Evolutionary conservation across 2,888 invertebrate species (phyloP).

Genomic region (Brachylomia viminalis): DNA sequence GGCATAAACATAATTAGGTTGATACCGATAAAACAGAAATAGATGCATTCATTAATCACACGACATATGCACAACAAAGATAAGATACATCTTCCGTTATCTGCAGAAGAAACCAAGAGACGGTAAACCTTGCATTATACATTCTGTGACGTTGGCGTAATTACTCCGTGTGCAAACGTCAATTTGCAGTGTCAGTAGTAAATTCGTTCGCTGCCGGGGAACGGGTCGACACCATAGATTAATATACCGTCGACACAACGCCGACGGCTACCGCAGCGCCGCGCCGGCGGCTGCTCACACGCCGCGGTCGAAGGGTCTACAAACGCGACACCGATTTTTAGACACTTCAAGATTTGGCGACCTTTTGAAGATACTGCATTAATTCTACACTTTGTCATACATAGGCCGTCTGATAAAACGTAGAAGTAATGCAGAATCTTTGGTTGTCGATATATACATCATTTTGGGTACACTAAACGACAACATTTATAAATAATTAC

Average conservation of each 20-base stretch:
- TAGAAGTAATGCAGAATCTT: neutral
- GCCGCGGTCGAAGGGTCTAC: neutral
- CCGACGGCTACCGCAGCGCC: neutral
- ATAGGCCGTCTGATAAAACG: neutral
- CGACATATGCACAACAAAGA: slow-evolving; percentile 13
- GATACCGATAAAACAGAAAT: neutral
- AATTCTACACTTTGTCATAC: too few species aligned
- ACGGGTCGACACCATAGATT: too few species aligned
- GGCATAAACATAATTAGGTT: neutral
- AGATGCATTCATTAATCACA: slow-evolving; percentile 20
- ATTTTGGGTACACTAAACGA: neutral
- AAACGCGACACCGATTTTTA: neutral
- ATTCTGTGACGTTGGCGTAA: slow-evolving; percentile 9
- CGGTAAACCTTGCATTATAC: neutral
- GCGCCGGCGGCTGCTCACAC: neutral
- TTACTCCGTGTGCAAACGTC: slow-evolving; percentile 2
- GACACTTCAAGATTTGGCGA: neutral
- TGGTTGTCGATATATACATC: neutral
- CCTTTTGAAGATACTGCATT: neutral
- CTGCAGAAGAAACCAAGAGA: neutral
- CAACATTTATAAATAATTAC: too few species aligned
- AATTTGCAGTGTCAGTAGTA: slow-evolving; percentile 19
- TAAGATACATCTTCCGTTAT: slow-evolving; percentile 30
- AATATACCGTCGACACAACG: too few species aligned
- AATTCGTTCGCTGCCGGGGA: slow-evolving; percentile 17